These are phyloP conservation scores for Ctenochaetus hawaiiensis DNA, from an alignment of 2,797 vertebrate genomes.

Conservation along the genomic window DNA sequence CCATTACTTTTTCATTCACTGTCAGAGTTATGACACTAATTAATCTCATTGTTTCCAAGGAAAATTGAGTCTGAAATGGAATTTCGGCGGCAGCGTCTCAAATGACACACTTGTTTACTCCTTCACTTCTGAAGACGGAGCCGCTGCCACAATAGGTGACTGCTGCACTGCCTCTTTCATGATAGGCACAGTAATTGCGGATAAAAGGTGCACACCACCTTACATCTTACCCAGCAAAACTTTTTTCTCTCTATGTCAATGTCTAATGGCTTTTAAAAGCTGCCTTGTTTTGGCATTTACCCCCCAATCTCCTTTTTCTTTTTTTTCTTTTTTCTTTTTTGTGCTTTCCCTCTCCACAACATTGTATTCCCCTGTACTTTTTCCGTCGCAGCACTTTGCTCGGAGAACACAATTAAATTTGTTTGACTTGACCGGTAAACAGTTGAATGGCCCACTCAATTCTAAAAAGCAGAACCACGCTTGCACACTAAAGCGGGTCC, in stretches of 20 bases:
- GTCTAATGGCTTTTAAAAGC: slow-evolving; percentile 81
- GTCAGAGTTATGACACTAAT: slow-evolving; percentile 62
- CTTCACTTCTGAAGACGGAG: slow-evolving; percentile 31
- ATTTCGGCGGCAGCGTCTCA: slow-evolving; percentile 48
- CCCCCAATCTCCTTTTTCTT: slow-evolving; percentile 10
- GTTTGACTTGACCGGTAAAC: slow-evolving; percentile 70
- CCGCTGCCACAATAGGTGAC: slow-evolving; percentile 10
- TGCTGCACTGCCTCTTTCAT: slow-evolving; percentile 43
- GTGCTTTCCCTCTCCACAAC: slow-evolving; percentile 19
- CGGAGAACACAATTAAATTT: slow-evolving; percentile 72
- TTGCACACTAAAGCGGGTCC: slow-evolving; percentile 25
- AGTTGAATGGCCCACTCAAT: slow-evolving; percentile 52
- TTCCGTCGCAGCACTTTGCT: slow-evolving; percentile 68
- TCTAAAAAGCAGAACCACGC: slow-evolving; percentile 39
- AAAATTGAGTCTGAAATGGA: slow-evolving; percentile 65
- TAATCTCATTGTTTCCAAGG: slow-evolving; percentile 63
- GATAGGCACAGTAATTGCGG: slow-evolving; percentile 64
- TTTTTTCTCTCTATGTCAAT: slow-evolving; percentile 59
- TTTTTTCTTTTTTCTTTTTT: neutral
- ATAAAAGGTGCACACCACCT: slow-evolving; percentile 67
- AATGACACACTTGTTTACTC: slow-evolving; percentile 64
- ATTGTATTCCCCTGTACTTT: slow-evolving; percentile 39
- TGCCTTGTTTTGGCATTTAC: slow-evolving; percentile 62
- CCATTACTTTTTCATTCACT: slow-evolving; percentile 52
- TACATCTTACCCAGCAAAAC: slow-evolving; percentile 60